Conservation (phyloP, 2,797 vertebrate genomes). For the Microctenopoma stevenorrisi region DNA sequence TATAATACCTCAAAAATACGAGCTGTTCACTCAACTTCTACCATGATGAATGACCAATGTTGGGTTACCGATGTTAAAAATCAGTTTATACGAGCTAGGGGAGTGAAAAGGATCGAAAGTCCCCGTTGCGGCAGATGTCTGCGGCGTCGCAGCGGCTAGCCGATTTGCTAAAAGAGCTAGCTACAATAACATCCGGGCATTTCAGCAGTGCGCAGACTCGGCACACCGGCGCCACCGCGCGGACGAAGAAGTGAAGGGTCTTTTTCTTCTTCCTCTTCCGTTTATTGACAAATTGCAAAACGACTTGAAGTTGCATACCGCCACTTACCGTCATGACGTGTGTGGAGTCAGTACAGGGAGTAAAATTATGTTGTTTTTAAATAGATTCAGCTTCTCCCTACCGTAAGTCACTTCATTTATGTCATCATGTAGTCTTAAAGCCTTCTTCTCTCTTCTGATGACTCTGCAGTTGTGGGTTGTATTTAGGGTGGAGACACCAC, state of each 20-base stretch:
- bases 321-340: too few species aligned
- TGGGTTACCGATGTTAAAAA: conserved; percentile 36
- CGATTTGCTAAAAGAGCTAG: conserved; percentile 75
- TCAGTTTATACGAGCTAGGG: conserved; percentile 19
- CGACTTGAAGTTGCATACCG: too few species aligned
- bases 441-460: too few species aligned
- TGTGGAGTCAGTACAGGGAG: too few species aligned
- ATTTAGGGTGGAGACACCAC: too few species aligned
- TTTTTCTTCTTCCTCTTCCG: too few species aligned
- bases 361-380: too few species aligned
- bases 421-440: too few species aligned
- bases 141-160: conserved; percentile 75
- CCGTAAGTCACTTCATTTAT: too few species aligned
- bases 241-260: conserved; percentile 7
- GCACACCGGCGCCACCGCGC: conserved; percentile 16
- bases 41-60: conserved; percentile 66
- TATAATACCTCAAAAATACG: conserved; percentile 46
- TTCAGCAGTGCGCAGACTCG: conserved; percentile 42
- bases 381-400: too few species aligned
- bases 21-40: conserved; percentile 46
- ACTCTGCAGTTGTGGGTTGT: too few species aligned
- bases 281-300: too few species aligned
- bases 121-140: conserved; percentile 71
- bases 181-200: conserved; percentile 81
- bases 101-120: conserved; percentile 54